Conservation (phyloP, 1,140 invertebrate genomes). For the Eurosta solidaginis region DNA sequence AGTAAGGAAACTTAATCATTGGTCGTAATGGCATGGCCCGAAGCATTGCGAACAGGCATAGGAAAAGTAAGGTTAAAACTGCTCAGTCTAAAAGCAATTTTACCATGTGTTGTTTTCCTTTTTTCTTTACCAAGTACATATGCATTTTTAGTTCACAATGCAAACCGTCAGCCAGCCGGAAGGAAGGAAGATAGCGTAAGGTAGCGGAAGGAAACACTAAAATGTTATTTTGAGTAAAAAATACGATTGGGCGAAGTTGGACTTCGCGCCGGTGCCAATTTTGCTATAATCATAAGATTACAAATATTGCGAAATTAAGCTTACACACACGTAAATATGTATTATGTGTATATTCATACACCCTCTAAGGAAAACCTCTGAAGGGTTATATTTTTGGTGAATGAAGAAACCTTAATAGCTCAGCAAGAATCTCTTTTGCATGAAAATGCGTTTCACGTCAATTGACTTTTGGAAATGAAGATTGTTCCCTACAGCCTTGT, state of each 20-base stretch:
- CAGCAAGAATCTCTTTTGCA: too few relatives aligned
- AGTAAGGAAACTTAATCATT: too few relatives aligned
- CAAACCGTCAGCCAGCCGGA: neutral
- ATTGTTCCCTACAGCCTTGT: too few relatives aligned
- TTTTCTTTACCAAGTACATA: slow-evolving; percentile 1
- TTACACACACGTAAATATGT: neutral
- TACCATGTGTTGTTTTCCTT: neutral
- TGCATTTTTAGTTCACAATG: neutral
- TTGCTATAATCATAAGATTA: neutral
- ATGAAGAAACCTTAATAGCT: too few relatives aligned
- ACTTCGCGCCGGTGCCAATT: neutral
- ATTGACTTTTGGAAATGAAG: too few relatives aligned
- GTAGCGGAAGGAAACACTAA: slow-evolving; percentile 59
- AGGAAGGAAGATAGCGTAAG: slow-evolving; percentile 57
- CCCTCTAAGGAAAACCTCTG: too few relatives aligned
- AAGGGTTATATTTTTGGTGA: too few relatives aligned
- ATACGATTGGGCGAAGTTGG: slow-evolving; percentile 42
- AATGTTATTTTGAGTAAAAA: slow-evolving; percentile 58
- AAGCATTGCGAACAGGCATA: too few relatives aligned
- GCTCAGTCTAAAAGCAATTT: neutral
- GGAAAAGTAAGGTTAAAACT: too few relatives aligned
- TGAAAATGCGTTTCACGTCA: too few relatives aligned
- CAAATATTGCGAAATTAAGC: neutral
- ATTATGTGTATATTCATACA: too few relatives aligned
- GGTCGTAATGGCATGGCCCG: too few relatives aligned